A percentile compares a stretch with the other conserved stretches of the same genome.
phyloP scores from a whole-genome alignment of 2,797 vertebrate species.

The Poecilia velifera region DNA sequence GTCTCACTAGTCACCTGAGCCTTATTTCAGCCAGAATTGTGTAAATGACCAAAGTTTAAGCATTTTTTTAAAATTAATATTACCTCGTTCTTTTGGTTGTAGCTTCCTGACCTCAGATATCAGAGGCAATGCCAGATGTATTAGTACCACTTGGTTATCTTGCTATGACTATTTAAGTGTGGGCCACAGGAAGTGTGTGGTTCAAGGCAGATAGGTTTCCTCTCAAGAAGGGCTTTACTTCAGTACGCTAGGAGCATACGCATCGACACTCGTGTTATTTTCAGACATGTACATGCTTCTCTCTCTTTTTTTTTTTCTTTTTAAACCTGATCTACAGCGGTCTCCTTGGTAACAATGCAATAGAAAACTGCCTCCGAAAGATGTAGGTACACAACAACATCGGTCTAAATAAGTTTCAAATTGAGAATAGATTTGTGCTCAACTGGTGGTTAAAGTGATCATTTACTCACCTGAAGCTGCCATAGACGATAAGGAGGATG shows the following conservation, averaged over 20 bases:
- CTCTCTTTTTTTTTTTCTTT: not conserved
- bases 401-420: not conserved
- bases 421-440: not conserved
- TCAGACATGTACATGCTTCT: not conserved
- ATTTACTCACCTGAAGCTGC: conserved; percentile 96
- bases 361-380: not conserved
- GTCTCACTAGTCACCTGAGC: not conserved
- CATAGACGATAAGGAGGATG: conserved; percentile 99
- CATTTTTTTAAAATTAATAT: not conserved
- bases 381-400: not conserved
- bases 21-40: not conserved
- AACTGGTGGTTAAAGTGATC: not conserved
- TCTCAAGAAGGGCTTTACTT: not conserved
- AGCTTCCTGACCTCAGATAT: not conserved
- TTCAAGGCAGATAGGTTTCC: not conserved
- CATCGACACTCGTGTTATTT: not conserved
- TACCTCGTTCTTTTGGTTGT: not conserved
- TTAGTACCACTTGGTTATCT: not conserved
- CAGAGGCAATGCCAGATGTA: not conserved
- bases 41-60: not conserved
- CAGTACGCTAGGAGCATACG: not conserved
- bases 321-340: not conserved
- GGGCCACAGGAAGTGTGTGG: not conserved
- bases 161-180: not conserved
- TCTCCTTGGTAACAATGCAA: not conserved